Percentiles rank a stretch among this genome's conserved stretches.
Evolutionary conservation across 1,140 invertebrate species (phyloP).

Genomic region (Brachionus calyciflorus): DNA sequence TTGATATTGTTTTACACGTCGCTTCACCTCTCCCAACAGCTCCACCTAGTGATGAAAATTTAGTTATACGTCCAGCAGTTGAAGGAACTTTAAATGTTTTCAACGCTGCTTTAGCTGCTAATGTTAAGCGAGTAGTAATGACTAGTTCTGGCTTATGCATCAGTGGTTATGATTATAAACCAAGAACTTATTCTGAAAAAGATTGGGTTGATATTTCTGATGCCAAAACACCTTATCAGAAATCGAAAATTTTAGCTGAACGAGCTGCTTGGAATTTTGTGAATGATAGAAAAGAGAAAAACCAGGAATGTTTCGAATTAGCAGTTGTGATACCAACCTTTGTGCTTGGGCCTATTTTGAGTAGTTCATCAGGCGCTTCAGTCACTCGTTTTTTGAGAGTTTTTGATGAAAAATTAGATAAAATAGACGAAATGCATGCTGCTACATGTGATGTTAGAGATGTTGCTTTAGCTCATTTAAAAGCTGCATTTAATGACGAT

Average conservation of each 20-base stretch:
- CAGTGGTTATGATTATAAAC: conserved; percentile 55
- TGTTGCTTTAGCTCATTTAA: conserved; percentile 64
- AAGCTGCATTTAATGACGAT: conserved; percentile 62
- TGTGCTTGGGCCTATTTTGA: conserved; percentile 63
- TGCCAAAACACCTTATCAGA: conserved; percentile 56
- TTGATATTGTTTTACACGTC: conserved; percentile 63
- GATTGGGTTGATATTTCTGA: conserved; percentile 62
- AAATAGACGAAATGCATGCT: not conserved
- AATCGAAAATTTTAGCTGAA: conserved; percentile 65
- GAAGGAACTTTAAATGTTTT: conserved; percentile 65
- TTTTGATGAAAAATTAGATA: not conserved
- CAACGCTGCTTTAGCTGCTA: conserved; percentile 61
- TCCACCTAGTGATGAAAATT: conserved; percentile 57
- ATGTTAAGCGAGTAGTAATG: conserved; percentile 65
- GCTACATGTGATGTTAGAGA: conserved; percentile 64
- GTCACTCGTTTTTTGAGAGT: conserved; percentile 4
- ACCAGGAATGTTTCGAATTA: conserved; percentile 60
- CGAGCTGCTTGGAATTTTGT: conserved; percentile 66
- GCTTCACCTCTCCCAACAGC: conserved; percentile 64
- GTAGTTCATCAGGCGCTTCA: conserved; percentile 5
- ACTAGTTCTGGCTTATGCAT: conserved; percentile 65
- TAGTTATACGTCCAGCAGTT: conserved; percentile 63
- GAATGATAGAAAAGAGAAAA: conserved; percentile 52
- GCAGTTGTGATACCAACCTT: conserved; percentile 64
- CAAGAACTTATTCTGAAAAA: conserved; percentile 62